A percentile compares a stretch with the other conserved stretches of the same genome.
Evolutionary conservation across 1,140 invertebrate genomes (phyloP).

Genomic region (Caenorhabditis remanei): DNA sequence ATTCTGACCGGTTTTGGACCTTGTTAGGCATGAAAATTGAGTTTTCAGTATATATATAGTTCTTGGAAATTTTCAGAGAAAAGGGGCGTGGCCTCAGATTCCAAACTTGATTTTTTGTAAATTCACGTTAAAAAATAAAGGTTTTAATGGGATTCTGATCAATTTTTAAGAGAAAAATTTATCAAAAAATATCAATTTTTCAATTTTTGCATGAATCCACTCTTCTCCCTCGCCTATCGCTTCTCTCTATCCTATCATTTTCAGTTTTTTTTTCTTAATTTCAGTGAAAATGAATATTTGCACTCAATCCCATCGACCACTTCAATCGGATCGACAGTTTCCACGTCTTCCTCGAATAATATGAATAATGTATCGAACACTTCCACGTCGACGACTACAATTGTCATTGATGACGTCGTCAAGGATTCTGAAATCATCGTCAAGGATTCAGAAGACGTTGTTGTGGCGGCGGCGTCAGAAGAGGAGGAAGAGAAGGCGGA

Average conservation of each 20-base stretch:
- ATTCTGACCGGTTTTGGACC: no score
- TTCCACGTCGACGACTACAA: neutral
- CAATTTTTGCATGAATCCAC: neutral
- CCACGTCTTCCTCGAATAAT: neutral
- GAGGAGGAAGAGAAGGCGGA: neutral
- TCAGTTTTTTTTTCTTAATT: neutral
- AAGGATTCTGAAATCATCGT: neutral
- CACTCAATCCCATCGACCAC: constrained; percentile 36
- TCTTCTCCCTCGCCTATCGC: constrained; percentile 28
- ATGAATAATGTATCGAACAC: neutral
- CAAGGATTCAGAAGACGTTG: neutral
- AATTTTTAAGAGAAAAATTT: no score
- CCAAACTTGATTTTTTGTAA: no score
- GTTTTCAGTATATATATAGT: no score
- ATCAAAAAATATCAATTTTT: no score
- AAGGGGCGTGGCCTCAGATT: no score
- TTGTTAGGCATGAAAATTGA: no score
- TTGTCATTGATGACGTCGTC: constrained; percentile 1
- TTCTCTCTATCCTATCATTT: neutral
- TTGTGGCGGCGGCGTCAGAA: neutral
- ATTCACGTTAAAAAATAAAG: no score
- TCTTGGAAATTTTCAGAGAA: no score
- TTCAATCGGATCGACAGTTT: neutral
- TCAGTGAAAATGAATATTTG: constrained; percentile 40
- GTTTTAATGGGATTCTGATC: no score